Evolutionary conservation across 2,797 vertebrate genomes (phyloP), one percentile per base, ranked within the genome.

Genomic region (Anabas testudineus): DNA sequence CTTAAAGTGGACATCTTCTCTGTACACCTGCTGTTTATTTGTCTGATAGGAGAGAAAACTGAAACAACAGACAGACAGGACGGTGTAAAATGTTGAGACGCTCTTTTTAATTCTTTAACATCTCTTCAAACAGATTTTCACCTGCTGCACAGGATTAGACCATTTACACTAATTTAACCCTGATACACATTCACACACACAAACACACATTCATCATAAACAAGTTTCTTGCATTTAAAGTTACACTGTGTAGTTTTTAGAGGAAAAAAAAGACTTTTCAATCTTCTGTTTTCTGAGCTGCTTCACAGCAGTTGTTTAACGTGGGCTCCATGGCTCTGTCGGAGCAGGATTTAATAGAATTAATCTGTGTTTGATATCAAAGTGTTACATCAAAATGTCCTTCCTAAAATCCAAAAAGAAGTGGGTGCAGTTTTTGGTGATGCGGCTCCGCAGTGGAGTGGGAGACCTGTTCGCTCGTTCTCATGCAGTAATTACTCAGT

Each of bases 401-500:
- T 58, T 71, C 71, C 45, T 63, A 59, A 84, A 71, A 73, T 71
- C 51, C 55, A 76, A 84, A 79, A 66, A 21, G 62, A 65, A 67
- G 80, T 66, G 68, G 71, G 68, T 36, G 52, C 54, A 21, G 63
- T 71, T 84, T 70, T 66, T 70, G 77, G 81, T 78, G 83, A 68
- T n/a, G 46, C 64, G 74, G 74, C 62, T 86, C 85, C 74, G 83
- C 63, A 75, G 76, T 28, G 58, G 63, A 54, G 72, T 45, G 47
- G 73, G 62, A 57, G 61, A 68, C 71, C 24, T 32, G 10, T 53
- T 7, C 9, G 10, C 46, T 67, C 54, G 52, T 82, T 78, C 71
- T 89, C 90, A 88, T 92, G 90, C 92, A 83, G 84, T 63, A 80
- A 75, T 80, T 78, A 71, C 67, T 83, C 74, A 75, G 70, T 78